A percentile compares a stretch with the other conserved stretches of the same genome.
Evolutionary conservation across 2,888 invertebrate genomes (phyloP).

Genomic region (Rhyacophila evoluta): DNA sequence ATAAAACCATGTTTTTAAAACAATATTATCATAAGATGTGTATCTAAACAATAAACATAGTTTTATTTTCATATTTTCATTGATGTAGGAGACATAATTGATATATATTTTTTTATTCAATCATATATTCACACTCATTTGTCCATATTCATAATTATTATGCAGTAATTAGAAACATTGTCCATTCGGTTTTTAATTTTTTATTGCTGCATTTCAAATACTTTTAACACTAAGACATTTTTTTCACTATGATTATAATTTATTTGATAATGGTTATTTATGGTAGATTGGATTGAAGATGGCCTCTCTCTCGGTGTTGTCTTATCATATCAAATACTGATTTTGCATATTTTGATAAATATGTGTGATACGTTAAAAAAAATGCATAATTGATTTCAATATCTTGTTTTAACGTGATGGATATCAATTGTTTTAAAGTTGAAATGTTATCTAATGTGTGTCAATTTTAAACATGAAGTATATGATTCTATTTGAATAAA

Average conservation of each 20-base stretch:
- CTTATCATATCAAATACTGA: slow-evolving; percentile 24
- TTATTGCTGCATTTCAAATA: slow-evolving; percentile 1
- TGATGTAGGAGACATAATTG: slow-evolving; percentile 26
- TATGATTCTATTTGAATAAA: slow-evolving; percentile 52
- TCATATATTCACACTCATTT: slow-evolving; percentile 33
- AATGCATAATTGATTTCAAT: slow-evolving; percentile 23
- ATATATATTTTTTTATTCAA: slow-evolving; percentile 50
- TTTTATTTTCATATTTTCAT: slow-evolving; percentile 47
- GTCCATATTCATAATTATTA: neutral
- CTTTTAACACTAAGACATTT: neutral
- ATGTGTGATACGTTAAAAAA: slow-evolving; percentile 17
- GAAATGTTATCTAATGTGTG: slow-evolving; percentile 49
- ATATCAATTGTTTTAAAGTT: slow-evolving; percentile 37
- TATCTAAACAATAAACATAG: slow-evolving; percentile 36
- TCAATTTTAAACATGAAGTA: slow-evolving; percentile 51
- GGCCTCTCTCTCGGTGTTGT: neutral
- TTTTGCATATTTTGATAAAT: slow-evolving; percentile 8
- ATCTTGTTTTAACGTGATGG: slow-evolving; percentile 35
- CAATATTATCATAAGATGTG: slow-evolving; percentile 15
- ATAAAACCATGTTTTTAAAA: slow-evolving; percentile 11
- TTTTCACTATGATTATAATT: neutral
- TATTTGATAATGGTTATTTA: neutral
- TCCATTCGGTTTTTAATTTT: neutral
- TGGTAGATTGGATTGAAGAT: neutral
- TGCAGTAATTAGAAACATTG: slow-evolving; percentile 7